Evolutionary conservation across 1,140 invertebrate species (phyloP).

Genomic region (Drosophila pallidifrons): DNA sequence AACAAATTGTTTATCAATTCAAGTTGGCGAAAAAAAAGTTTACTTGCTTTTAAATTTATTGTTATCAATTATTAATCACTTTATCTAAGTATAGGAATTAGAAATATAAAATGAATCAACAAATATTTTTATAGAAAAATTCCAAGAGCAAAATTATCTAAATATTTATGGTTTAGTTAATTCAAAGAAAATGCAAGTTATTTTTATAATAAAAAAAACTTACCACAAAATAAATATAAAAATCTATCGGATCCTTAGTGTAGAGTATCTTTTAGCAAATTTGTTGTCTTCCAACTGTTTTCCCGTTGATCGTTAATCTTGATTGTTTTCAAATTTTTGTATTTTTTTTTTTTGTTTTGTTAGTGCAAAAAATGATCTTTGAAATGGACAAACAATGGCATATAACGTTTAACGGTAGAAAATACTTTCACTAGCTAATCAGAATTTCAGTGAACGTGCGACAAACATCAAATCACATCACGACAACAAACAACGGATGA

Average conservation of each 20-base stretch:
- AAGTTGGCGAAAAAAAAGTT: background rate
- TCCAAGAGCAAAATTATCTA: too few relatives aligned
- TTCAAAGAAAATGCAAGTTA: background rate
- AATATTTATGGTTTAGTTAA: too few relatives aligned
- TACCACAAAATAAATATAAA: background rate
- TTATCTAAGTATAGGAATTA: too few relatives aligned
- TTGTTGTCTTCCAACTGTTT: background rate
- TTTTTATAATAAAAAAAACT: background rate
- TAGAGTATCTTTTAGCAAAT: background rate
- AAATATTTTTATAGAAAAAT: too few relatives aligned
- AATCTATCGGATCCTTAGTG: background rate
- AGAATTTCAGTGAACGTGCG: slow-evolving; percentile 68
- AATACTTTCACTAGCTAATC: slow-evolving; percentile 78
- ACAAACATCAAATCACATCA: slow-evolving; percentile 9
- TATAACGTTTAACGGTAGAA: slow-evolving; percentile 57
- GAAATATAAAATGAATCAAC: too few relatives aligned
- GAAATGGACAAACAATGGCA: slow-evolving; percentile 35
- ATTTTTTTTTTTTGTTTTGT: background rate
- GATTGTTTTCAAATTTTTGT: background rate
- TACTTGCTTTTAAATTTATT: background rate
- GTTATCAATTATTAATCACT: background rate
- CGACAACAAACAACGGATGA: slow-evolving; percentile 36
- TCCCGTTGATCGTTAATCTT: background rate
- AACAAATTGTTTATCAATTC: background rate
- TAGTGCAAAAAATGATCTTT: slow-evolving; percentile 25